Evolutionary conservation across 2,113 vertebrate species (phyloP).

Genomic region (Camelus dromedarius): DNA sequence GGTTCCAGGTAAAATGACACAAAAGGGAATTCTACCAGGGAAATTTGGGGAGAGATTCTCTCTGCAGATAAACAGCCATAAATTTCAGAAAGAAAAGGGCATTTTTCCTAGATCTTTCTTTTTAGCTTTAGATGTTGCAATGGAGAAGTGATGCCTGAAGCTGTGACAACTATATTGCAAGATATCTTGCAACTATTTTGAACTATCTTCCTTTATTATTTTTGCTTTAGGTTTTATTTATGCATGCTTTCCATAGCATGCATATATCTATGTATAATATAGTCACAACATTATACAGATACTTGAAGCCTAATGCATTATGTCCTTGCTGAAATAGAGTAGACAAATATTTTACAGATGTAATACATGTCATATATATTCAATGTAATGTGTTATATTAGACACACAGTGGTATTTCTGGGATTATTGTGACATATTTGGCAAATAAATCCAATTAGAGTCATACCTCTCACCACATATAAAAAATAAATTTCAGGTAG

Average conservation of each 20-base stretch:
- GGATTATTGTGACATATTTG: background rate
- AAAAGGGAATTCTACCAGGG: background rate
- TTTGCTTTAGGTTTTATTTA: slow-evolving; percentile 28
- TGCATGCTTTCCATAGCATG: background rate
- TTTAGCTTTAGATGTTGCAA: background rate
- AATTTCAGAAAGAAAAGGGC: background rate
- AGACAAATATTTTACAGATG: no score
- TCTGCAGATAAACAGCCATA: background rate
- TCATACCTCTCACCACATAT: background rate
- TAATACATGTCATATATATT: background rate
- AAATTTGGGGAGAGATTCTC: background rate
- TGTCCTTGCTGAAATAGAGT: no score
- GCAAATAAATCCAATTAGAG: background rate
- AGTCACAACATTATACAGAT: no score
- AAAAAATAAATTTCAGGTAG: background rate
- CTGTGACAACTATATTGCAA: background rate
- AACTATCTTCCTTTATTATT: background rate
- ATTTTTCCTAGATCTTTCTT: background rate
- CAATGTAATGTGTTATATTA: background rate
- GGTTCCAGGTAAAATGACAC: background rate
- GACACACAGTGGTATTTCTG: background rate
- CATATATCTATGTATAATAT: background rate
- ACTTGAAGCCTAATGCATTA: no score
- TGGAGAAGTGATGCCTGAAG: background rate
- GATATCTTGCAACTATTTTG: no score